Conservation (phyloP, 2,888 invertebrate genomes). For the Seira ritae region DNA sequence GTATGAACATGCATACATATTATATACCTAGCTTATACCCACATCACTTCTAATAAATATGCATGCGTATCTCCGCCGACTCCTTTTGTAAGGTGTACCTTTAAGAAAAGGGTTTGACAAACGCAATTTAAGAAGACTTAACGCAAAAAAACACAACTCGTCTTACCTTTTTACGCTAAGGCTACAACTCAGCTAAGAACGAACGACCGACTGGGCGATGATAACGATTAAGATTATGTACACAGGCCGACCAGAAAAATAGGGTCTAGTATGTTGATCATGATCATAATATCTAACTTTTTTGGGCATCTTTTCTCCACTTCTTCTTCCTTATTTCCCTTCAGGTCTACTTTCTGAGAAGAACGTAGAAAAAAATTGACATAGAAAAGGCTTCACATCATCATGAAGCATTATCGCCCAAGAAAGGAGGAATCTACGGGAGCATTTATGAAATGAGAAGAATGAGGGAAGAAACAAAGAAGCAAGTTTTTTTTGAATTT, state of each 20-base stretch:
- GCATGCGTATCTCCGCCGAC: slow-evolving; percentile 6
- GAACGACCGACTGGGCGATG: not conserved
- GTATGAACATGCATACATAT: not conserved
- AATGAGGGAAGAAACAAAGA: slow-evolving; percentile 8
- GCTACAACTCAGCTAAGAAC: not conserved
- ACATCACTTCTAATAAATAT: too few relatives aligned
- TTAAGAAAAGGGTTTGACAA: not conserved
- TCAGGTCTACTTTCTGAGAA: not conserved
- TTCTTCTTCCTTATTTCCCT: slow-evolving; percentile 1
- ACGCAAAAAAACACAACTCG: not conserved
- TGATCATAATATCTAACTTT: not conserved
- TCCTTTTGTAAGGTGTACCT: not conserved
- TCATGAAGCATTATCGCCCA: not conserved
- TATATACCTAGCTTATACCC: too few relatives aligned
- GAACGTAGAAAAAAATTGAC: slow-evolving; percentile 7
- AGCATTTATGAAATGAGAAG: slow-evolving; percentile 14
- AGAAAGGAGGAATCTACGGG: not conserved
- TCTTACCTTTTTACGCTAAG: not conserved
- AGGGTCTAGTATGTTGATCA: not conserved
- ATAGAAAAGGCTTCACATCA: slow-evolving; percentile 4
- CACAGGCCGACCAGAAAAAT: not conserved
- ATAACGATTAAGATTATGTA: not conserved
- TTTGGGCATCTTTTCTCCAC: slow-evolving; percentile 7
- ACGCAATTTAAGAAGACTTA: not conserved
- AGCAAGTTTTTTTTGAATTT: not conserved